Conservation (phyloP, 2,888 invertebrate species). For the Timema podura region DNA sequence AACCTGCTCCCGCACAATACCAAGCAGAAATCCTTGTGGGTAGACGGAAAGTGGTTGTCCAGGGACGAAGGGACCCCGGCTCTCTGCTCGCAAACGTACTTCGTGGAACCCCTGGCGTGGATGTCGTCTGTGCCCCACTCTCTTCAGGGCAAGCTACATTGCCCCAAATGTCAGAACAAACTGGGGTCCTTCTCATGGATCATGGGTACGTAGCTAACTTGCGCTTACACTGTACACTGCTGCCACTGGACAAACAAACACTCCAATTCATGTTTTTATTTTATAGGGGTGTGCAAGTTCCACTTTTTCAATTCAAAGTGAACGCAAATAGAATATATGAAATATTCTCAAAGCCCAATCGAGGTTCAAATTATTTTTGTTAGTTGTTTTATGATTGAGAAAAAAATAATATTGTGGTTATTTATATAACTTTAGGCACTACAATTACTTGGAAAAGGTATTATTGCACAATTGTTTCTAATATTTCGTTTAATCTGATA, state of each 20-base stretch:
- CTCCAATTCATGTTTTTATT: background rate
- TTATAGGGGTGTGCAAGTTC: background rate
- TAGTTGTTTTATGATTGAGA: too few relatives aligned
- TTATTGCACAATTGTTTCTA: too few relatives aligned
- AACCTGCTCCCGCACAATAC: constrained; percentile 71
- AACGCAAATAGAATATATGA: too few relatives aligned
- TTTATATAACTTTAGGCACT: too few relatives aligned
- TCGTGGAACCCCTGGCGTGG: constrained; percentile 88
- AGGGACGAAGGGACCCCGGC: constrained; percentile 18
- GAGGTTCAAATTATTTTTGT: too few relatives aligned
- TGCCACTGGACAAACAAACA: background rate
- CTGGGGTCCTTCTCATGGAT: constrained; percentile 90
- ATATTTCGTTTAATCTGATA: background rate
- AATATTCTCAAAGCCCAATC: too few relatives aligned
- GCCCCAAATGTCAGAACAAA: constrained; percentile 80
- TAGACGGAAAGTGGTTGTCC: constrained; percentile 43
- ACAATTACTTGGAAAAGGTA: too few relatives aligned
- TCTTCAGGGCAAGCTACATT: constrained; percentile 76
- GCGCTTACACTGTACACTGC: too few relatives aligned
- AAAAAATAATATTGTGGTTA: too few relatives aligned
- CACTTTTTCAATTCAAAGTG: too few relatives aligned
- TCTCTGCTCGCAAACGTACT: constrained; percentile 69
- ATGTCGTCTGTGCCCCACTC: constrained; percentile 69
- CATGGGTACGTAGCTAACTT: constrained; percentile 55
- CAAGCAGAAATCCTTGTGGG: constrained; percentile 50